phyloP scores from a whole-genome alignment of 2,113 vertebrate genomes.

The Zosterops pallidus region DNA sequence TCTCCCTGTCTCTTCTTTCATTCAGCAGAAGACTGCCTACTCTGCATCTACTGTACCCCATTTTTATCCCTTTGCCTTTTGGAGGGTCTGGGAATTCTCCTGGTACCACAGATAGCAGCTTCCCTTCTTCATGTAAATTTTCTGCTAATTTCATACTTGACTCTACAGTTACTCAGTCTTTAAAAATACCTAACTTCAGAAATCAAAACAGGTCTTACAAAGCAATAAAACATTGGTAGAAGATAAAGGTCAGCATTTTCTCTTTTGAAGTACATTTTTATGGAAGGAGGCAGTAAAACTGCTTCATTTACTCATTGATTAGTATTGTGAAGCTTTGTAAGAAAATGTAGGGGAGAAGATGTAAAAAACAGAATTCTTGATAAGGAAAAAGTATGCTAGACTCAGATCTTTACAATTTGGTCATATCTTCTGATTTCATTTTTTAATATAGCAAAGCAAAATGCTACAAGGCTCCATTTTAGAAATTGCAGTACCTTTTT shows the following conservation, averaged over 20 bases:
- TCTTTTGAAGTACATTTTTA: background rate
- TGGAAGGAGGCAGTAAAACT: background rate
- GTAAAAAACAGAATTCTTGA: background rate
- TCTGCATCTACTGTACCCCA: background rate
- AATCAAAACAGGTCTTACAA: background rate
- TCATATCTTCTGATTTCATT: background rate
- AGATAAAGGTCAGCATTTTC: background rate
- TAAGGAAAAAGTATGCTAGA: background rate
- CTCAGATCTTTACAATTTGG: background rate
- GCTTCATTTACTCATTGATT: background rate
- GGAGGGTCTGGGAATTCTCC: background rate
- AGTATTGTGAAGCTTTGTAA: background rate
- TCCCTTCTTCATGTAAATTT: background rate
- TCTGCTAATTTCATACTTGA: accelerated
- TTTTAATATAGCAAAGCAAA: background rate
- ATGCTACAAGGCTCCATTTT: background rate
- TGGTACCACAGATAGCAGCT: background rate
- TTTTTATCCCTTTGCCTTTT: background rate
- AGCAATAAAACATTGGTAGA: background rate
- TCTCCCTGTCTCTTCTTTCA: background rate
- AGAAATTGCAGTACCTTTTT: background rate
- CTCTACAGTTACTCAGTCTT: background rate
- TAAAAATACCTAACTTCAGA: background rate
- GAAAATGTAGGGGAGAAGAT: background rate
- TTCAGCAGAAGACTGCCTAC: background rate